A percentile compares a stretch with the other conserved stretches of the same genome.
Conservation (phyloP, 2,888 invertebrate genomes). For the Dilophus febrilis region DNA sequence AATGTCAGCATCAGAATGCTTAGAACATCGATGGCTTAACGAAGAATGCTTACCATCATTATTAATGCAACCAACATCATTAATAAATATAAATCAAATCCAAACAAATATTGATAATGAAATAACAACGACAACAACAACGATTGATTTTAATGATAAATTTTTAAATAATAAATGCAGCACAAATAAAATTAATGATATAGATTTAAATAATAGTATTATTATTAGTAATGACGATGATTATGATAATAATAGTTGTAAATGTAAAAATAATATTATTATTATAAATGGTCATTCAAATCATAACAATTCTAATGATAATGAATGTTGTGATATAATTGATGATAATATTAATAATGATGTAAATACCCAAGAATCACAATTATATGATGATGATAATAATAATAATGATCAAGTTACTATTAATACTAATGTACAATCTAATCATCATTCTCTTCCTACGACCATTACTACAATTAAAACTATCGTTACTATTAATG, state of each 20-base stretch:
- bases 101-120: slow-evolving; percentile 19
- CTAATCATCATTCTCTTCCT: too few species aligned
- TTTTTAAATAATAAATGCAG: not conserved
- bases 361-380: not conserved
- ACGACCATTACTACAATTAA: not conserved
- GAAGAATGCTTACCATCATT: slow-evolving; percentile 22
- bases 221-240: not conserved
- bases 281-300: not conserved
- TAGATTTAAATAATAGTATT: not conserved
- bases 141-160: not conserved
- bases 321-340: not conserved
- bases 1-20: slow-evolving; percentile 73
- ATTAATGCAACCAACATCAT: too few species aligned
- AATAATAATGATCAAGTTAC: not conserved
- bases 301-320: not conserved
- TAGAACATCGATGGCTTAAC: slow-evolving; percentile 80
- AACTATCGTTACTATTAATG: not conserved
- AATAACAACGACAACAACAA: slow-evolving; percentile 17
- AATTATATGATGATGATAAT: not conserved
- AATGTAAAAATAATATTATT: not conserved
- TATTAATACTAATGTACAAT: not conserved
- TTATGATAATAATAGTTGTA: not conserved
- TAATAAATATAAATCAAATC: too few species aligned
- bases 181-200: not conserved
- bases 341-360: slow-evolving; percentile 1